Base-by-base conservation (phyloP, 1,140 invertebrate genomes). In the Heliconius hewitsoni region DNA sequence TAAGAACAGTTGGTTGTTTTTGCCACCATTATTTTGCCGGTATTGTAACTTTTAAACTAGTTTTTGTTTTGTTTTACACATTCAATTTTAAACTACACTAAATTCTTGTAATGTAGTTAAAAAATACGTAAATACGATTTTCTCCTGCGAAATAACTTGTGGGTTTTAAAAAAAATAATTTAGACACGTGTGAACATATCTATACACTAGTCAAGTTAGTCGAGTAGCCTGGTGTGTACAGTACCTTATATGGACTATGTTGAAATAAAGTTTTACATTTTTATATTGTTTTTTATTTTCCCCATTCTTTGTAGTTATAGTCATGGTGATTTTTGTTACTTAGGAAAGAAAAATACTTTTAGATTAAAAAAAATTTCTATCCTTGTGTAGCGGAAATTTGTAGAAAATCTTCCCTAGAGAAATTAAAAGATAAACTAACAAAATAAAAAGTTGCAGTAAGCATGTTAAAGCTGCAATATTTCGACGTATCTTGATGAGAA, bases 201-300 rank as follows among this genome's bases (percentile, higher is more conserved):
- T 86, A 66, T 66, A 79, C 83, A 87, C 89, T 90, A 90, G 89
- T 89, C 89, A 86, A 76, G 71, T 73, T 81, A 81, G 79, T 83
- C 72, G 42, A 78, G 78, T 80, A 76, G 82, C 34, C 39, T 74
- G 52, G 74, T 86, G 82, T 88, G 88, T 89, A 89, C 82, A 86
- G 86, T 87, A 85, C 81, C 84, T 27, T 66, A 30, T 66, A 66
- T 66, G 60, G 57, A 81, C 78, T 70, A 87, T 86, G 83, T 85
- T 87, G 82, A 79, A 93, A 89, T 91, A 90, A 91, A 93, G 82
- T 89, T 89, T 89, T 91, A 91, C 89, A 90, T 91, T 89, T 90
- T 88, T 84, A 82, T 50, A 73, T 74, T 70, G 18, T 79, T 19
- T 88, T 86, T 88, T 81, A 81, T 84, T 85, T 80, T 8, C 46